Percentiles rank a stretch among this genome's conserved stretches.
These are phyloP conservation scores for Argyresthia albistria DNA, from an alignment of 2,888 invertebrate genomes.

Conservation along the genomic window DNA sequence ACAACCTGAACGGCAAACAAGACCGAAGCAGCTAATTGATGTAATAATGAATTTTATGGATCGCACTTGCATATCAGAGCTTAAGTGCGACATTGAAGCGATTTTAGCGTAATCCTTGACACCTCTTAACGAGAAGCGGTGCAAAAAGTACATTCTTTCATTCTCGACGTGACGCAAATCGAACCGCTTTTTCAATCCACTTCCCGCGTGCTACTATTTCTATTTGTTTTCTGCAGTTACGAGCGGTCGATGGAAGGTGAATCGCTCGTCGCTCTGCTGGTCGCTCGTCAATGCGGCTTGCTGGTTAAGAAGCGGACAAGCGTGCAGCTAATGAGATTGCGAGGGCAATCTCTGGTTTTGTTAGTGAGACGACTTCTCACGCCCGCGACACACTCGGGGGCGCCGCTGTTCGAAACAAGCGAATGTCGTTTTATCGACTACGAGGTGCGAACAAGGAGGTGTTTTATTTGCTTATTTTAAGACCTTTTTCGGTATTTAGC, in stretches of 20 bases:
- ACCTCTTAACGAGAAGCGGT: conserved; percentile 25
- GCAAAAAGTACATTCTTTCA: conserved; percentile 38
- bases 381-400: not conserved
- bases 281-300: too few species aligned
- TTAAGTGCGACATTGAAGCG: conserved; percentile 4
- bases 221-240: not conserved
- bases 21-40: conserved; percentile 2
- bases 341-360: conserved; percentile 44
- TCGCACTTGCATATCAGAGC: not conserved
- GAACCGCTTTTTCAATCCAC: not conserved
- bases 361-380: conserved; percentile 17
- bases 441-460: too few species aligned
- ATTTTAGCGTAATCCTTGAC: conserved; percentile 9
- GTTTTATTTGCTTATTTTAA: too few species aligned
- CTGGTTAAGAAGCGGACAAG: conserved; percentile 27
- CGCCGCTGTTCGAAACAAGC: not conserved
- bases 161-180: conserved; percentile 23
- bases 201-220: not conserved
- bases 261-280: too few species aligned
- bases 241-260: not conserved
- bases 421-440: not conserved
- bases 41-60: conserved; percentile 2
- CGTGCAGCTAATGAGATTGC: conserved; percentile 44
- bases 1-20: not conserved
- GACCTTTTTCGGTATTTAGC: too few species aligned